phyloP scores from a whole-genome alignment of 2,113 vertebrate species.

The Panthera leo region DNA sequence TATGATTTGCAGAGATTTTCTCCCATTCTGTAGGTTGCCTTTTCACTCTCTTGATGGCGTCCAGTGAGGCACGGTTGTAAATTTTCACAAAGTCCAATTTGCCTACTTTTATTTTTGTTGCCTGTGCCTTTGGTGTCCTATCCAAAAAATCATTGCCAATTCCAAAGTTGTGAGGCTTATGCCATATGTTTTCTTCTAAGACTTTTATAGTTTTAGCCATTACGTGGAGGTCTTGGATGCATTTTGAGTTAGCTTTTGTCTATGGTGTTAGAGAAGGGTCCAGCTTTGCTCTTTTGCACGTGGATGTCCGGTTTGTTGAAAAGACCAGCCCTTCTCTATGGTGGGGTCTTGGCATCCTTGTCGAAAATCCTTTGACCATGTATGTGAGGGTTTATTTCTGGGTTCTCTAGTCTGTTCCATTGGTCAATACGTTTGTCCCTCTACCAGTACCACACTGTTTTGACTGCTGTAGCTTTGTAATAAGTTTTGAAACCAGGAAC shows the following conservation, averaged over 20 bases:
- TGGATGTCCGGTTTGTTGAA: background rate
- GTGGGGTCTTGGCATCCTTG: background rate
- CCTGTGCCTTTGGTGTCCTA: background rate
- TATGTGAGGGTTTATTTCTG: background rate
- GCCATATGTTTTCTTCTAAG: background rate
- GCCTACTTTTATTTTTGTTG: background rate
- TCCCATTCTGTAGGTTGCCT: background rate
- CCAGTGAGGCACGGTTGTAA: background rate
- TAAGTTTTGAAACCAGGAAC: background rate
- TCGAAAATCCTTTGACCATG: background rate
- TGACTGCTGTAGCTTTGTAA: background rate
- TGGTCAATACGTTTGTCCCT: too few relatives aligned
- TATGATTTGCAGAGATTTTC: background rate
- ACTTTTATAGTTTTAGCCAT: background rate
- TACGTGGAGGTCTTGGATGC: background rate
- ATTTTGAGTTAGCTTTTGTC: background rate
- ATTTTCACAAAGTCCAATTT: background rate
- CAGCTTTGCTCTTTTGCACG: too few relatives aligned
- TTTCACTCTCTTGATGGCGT: background rate
- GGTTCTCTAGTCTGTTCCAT: background rate
- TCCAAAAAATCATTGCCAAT: background rate
- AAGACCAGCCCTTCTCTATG: background rate
- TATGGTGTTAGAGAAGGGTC: background rate
- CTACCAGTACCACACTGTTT: background rate
- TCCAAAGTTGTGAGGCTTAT: background rate